These are phyloP conservation scores for Diorhabda elongata DNA, from an alignment of 1,140 invertebrate genomes.

Conservation along the genomic window DNA sequence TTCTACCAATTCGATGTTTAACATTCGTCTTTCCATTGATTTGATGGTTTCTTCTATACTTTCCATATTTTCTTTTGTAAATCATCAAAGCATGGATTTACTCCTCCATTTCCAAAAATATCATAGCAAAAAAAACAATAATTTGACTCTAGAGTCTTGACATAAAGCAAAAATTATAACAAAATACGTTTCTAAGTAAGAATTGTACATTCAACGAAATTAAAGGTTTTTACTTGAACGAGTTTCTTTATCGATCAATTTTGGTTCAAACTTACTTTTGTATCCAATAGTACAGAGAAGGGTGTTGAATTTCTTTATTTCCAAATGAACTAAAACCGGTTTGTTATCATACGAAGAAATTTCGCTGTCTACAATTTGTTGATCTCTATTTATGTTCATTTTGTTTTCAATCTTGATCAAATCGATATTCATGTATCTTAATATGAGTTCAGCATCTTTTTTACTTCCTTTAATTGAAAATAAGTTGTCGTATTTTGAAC, in stretches of 20 bases:
- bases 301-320: slow-evolving; percentile 55
- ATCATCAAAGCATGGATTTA: too few species aligned
- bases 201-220: neutral
- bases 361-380: slow-evolving; percentile 52
- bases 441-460: slow-evolving; percentile 47
- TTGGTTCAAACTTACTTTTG: slow-evolving; percentile 48
- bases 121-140: too few species aligned
- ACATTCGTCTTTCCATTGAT: too few species aligned
- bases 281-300: slow-evolving; percentile 51
- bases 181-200: neutral
- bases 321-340: slow-evolving; percentile 48
- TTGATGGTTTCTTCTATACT: too few species aligned
- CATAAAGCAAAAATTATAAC: too few species aligned
- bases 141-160: too few species aligned
- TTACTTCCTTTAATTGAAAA: slow-evolving; percentile 48
- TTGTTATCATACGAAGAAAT: slow-evolving; percentile 51
- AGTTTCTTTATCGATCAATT: neutral
- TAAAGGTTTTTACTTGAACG: neutral
- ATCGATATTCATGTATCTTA: slow-evolving; percentile 53
- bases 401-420: slow-evolving; percentile 51
- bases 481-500: slow-evolving; percentile 40
- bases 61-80: too few species aligned
- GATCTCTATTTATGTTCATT: slow-evolving; percentile 48
- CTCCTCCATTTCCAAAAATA: too few species aligned
- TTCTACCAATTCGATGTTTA: too few species aligned